A percentile compares a stretch with the other conserved stretches of the same genome.
Conservation (phyloP, 37 sponge, comb jelly and placozoan genomes). For the Corticium candelabrum region DNA sequence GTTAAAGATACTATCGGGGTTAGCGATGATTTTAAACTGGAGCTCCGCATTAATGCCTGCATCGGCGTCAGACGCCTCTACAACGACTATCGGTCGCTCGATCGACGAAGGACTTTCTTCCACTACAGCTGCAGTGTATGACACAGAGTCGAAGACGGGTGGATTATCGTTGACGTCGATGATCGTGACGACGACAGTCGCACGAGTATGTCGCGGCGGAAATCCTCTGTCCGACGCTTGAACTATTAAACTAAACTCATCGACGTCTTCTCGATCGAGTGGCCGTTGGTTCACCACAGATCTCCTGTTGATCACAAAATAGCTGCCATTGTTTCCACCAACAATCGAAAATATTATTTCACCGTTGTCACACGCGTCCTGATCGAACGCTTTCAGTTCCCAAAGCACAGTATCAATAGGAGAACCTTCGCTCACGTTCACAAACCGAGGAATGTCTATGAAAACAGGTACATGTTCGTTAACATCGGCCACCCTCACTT, state of each 20-base stretch:
- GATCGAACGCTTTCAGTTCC: conserved; percentile 5
- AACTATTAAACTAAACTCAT: not conserved
- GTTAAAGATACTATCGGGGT: not conserved
- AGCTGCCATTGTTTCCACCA: not conserved
- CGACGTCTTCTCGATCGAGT: conserved; percentile 9
- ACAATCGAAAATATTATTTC: not conserved
- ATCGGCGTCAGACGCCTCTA: conserved; percentile 43
- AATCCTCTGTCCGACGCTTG: conserved; percentile 3
- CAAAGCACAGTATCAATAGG: not conserved
- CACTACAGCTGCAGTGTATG: not conserved
- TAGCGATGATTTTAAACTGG: conserved; percentile 14
- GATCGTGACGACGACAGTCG: not conserved
- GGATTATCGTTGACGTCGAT: not conserved
- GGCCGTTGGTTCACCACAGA: not conserved
- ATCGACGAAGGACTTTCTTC: not conserved
- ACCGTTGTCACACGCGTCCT: conserved; percentile 9
- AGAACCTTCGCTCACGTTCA: conserved; percentile 26
- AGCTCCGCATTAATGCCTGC: conserved; percentile 22
- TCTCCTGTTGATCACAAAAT: not conserved
- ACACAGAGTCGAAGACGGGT: not conserved
- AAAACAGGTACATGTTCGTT: conserved; percentile 58
- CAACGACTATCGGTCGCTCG: not conserved
- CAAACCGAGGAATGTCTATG: not conserved
- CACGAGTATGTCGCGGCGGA: not conserved
- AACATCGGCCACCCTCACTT: conserved; percentile 27